Conservation (phyloP, 2,888 invertebrate genomes). For the Cerceris rybyensis region DNA sequence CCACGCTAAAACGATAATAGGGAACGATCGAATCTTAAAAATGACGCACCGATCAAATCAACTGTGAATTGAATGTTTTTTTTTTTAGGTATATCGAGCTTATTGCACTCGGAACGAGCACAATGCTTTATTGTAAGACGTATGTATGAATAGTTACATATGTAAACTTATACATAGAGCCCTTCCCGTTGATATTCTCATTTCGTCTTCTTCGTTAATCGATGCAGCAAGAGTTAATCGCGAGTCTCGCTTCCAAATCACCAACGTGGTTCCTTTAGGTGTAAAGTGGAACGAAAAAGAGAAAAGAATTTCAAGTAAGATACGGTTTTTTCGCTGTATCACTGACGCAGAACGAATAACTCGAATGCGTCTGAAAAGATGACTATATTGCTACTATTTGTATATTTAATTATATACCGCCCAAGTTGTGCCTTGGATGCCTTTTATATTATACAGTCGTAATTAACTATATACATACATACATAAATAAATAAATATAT, state of each 20-base stretch:
- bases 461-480: constrained; percentile 24
- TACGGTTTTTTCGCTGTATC: constrained; percentile 6
- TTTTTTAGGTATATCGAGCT: constrained; percentile 51
- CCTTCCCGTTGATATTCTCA: constrained; percentile 50
- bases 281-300: neutral
- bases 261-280: constrained; percentile 21
- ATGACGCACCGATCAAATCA: constrained; percentile 21
- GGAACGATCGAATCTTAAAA: constrained; percentile 36
- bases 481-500: constrained; percentile 9
- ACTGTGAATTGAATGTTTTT: constrained; percentile 33
- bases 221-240: constrained; percentile 33
- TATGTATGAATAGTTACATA: constrained; percentile 63
- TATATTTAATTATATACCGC: constrained; percentile 45
- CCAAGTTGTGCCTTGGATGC: constrained; percentile 64
- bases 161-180: constrained; percentile 52
- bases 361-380: neutral
- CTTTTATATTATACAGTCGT: constrained; percentile 47
- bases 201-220: constrained; percentile 47
- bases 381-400: constrained; percentile 21
- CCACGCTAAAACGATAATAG: constrained; percentile 35
- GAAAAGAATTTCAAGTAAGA: constrained; percentile 7
- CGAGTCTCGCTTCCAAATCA: constrained; percentile 57
- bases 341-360: neutral
- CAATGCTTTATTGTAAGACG: constrained; percentile 58
- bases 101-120: constrained; percentile 54